Percentiles rank a stretch among this genome's conserved stretches.
Evolutionary conservation across 2,888 invertebrate genomes (phyloP).

Genomic region (Amitus sp.): DNA sequence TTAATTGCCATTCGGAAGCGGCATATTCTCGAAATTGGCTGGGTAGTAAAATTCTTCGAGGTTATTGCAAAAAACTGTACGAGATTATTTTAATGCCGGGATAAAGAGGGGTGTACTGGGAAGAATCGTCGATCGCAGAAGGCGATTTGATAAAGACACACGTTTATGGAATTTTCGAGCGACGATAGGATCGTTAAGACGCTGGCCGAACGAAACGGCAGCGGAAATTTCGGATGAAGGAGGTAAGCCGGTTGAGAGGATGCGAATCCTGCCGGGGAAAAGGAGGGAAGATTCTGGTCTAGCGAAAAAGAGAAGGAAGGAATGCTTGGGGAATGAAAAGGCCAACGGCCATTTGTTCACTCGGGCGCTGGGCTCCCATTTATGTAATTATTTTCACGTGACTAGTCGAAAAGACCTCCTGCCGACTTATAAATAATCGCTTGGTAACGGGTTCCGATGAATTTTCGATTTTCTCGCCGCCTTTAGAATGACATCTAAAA

Average conservation of each 20-base stretch:
- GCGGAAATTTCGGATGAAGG: constrained; percentile 17
- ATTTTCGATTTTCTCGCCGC: not conserved
- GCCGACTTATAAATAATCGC: constrained; percentile 37
- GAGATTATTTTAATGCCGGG: too few relatives aligned
- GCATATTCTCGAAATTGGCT: too few relatives aligned
- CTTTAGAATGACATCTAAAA: too few relatives aligned
- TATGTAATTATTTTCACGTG: constrained; percentile 63
- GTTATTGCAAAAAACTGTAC: too few relatives aligned
- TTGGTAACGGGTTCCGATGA: constrained; percentile 15
- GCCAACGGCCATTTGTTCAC: constrained; percentile 36
- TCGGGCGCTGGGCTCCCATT: constrained; percentile 53
- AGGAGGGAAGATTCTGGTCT: not conserved
- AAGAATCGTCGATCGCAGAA: too few relatives aligned
- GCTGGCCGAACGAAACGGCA: constrained; percentile 24
- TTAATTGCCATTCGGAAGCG: too few relatives aligned
- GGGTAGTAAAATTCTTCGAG: too few relatives aligned
- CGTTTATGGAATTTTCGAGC: not conserved
- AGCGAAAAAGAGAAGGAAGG: constrained; percentile 9
- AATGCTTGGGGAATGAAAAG: constrained; percentile 9
- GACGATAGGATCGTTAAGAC: constrained; percentile 23
- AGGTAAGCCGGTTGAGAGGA: constrained; percentile 5
- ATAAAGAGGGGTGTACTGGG: too few relatives aligned
- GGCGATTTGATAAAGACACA: too few relatives aligned
- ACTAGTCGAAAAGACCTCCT: constrained; percentile 56
- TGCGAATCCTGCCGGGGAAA: not conserved